Percentiles rank a stretch among this genome's conserved stretches.
phyloP scores from a whole-genome alignment of 2,888 invertebrate species.

The Leucoma salicis region DNA sequence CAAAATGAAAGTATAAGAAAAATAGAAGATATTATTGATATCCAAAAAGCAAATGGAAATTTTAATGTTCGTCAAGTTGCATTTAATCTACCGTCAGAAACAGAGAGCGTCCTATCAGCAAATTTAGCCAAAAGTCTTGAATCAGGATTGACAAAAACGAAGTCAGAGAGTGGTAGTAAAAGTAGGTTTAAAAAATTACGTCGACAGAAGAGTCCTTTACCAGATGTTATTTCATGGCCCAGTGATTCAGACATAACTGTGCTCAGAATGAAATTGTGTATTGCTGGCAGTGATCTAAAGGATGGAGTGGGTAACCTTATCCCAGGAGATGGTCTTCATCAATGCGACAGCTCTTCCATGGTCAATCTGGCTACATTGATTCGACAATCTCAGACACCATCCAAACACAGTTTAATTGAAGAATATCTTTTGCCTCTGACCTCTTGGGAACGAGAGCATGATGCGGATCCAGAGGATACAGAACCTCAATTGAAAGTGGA shows the following conservation, averaged over 20 bases:
- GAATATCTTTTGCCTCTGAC: conserved; percentile 80
- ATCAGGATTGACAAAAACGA: conserved; percentile 51
- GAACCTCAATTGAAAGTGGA: conserved; percentile 27
- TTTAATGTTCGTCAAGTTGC: conserved; percentile 58
- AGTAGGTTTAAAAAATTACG: conserved; percentile 50
- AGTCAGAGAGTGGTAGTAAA: conserved; percentile 38
- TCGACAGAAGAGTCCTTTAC: conserved; percentile 45
- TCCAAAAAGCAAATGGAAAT: conserved; percentile 68
- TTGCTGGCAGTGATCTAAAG: conserved; percentile 60
- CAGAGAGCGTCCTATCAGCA: conserved; percentile 43
- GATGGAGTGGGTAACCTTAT: conserved; percentile 68
- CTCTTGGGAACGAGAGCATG: conserved; percentile 76
- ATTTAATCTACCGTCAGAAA: conserved; percentile 55
- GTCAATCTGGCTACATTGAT: conserved; percentile 82
- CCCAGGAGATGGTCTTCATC: conserved; percentile 81
- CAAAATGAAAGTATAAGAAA: conserved; percentile 54
- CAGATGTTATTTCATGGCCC: conserved; percentile 72
- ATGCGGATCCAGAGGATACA: conserved; percentile 35
- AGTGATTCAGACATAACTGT: conserved; percentile 84
- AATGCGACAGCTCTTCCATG: conserved; percentile 81
- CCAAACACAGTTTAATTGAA: conserved; percentile 62
- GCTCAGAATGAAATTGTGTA: conserved; percentile 71
- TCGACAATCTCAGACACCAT: conserved; percentile 58
- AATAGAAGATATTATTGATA: conserved; percentile 73
- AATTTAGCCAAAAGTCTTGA: conserved; percentile 56